A percentile compares a stretch with the other conserved stretches of the same genome.
Conservation (phyloP, 2,888 invertebrate species). For the Dermolepida albohirtum region DNA sequence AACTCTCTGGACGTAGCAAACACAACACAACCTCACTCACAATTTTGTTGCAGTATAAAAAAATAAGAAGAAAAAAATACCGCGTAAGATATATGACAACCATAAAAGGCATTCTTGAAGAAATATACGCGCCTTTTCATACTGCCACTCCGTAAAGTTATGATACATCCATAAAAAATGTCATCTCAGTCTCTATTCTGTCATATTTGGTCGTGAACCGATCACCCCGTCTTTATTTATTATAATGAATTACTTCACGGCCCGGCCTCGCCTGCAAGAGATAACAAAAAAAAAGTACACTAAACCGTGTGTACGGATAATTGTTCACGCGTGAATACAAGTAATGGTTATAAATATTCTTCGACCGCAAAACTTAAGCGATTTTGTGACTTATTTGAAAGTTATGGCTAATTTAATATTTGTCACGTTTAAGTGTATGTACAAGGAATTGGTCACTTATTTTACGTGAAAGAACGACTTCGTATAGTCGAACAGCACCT, state of each 20-base stretch:
- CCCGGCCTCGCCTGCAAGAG: background rate
- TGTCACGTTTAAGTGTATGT: slow-evolving; percentile 32
- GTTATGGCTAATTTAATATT: slow-evolving; percentile 20
- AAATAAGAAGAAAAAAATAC: background rate
- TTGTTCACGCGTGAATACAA: background rate
- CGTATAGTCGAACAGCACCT: background rate
- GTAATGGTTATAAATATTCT: slow-evolving; percentile 35
- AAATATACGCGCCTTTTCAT: slow-evolving; percentile 26
- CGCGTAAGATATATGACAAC: slow-evolving; percentile 22
- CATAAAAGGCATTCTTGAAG: slow-evolving; percentile 18
- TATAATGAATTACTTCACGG: slow-evolving; percentile 16
- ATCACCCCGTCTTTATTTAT: slow-evolving; percentile 21
- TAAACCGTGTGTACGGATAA: slow-evolving; percentile 21
- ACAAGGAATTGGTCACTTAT: slow-evolving; percentile 12
- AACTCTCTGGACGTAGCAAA: too few relatives aligned
- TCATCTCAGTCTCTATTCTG: slow-evolving; percentile 25
- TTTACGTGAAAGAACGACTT: slow-evolving; percentile 6
- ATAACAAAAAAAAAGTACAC: slow-evolving; percentile 13
- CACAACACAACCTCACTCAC: too few relatives aligned
- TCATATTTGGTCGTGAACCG: slow-evolving; percentile 15
- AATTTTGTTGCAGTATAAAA: slow-evolving; percentile 4
- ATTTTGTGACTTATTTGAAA: slow-evolving; percentile 12
- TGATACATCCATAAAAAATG: slow-evolving; percentile 32
- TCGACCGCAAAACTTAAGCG: slow-evolving; percentile 34
- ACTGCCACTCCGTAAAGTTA: slow-evolving; percentile 19